phyloP scores from a whole-genome alignment of 53 echinoderm and acorn worm species.

The Apostichopus leukothele region DNA sequence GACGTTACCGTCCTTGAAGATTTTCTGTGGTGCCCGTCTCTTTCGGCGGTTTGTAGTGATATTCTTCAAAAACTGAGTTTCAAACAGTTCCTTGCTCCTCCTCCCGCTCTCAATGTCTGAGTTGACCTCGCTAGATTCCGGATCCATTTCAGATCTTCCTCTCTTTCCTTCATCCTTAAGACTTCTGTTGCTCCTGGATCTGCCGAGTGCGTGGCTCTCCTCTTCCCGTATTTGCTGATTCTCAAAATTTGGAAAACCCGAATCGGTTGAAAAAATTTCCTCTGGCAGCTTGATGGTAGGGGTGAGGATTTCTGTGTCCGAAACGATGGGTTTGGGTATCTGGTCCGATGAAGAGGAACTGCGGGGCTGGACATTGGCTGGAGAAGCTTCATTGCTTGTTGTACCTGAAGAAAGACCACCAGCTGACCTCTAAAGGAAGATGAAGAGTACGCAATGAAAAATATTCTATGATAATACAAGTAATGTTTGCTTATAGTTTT shows the following conservation, averaged over 20 bases:
- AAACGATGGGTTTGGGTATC: neutral
- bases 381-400: too few relatives aligned
- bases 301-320: slow-evolving; percentile 13
- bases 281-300: slow-evolving; percentile 15
- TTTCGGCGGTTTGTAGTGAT: slow-evolving; percentile 1
- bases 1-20: neutral
- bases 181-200: neutral
- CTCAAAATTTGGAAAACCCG: neutral
- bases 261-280: slow-evolving; percentile 6
- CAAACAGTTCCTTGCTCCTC: too few relatives aligned
- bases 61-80: too few relatives aligned
- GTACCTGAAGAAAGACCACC: too few relatives aligned
- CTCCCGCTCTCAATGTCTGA: too few relatives aligned
- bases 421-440: too few relatives aligned
- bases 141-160: neutral
- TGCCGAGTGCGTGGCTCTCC: neutral
- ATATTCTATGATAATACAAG: too few relatives aligned
- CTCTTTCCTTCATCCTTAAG: neutral
- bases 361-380: too few relatives aligned
- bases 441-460: too few relatives aligned
- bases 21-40: neutral
- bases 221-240: neutral
- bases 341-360: neutral
- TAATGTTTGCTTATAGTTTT: too few relatives aligned
- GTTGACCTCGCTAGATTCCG: neutral